Conservation (phyloP, 2,113 vertebrate species). For the Chloropsis cyanopogon region DNA sequence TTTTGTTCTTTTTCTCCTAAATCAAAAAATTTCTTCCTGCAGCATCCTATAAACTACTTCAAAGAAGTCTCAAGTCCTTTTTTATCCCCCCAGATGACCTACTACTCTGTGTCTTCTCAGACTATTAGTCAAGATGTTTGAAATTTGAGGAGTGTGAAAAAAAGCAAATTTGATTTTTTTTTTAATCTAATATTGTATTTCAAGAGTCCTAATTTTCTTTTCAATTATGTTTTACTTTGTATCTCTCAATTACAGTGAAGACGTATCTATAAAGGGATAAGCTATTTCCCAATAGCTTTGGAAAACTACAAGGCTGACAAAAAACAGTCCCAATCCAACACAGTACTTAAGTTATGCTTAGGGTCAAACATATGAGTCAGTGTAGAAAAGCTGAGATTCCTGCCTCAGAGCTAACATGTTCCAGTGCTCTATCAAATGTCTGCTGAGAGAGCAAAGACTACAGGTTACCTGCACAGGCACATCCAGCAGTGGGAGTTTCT, state of each 20-base stretch:
- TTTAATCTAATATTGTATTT: neutral
- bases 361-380: neutral
- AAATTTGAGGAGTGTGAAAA: neutral
- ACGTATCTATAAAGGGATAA: neutral
- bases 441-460: neutral
- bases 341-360: neutral
- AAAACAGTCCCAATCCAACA: neutral
- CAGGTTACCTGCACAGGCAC: neutral
- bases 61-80: constrained; percentile 13
- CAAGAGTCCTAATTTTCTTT: neutral
- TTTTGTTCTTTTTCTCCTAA: neutral
- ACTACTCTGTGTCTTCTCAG: neutral
- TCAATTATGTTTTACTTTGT: neutral
- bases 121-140: neutral
- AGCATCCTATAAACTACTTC: neutral
- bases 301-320: neutral
- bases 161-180: neutral
- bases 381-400: neutral
- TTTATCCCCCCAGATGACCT: neutral
- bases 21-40: constrained; percentile 9
- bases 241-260: neutral
- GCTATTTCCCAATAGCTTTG: neutral
- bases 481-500: neutral
- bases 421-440: neutral
- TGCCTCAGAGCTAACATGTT: neutral